phyloP scores from a whole-genome alignment of 2,113 vertebrate genomes.

The Heterochromis multidens region DNA sequence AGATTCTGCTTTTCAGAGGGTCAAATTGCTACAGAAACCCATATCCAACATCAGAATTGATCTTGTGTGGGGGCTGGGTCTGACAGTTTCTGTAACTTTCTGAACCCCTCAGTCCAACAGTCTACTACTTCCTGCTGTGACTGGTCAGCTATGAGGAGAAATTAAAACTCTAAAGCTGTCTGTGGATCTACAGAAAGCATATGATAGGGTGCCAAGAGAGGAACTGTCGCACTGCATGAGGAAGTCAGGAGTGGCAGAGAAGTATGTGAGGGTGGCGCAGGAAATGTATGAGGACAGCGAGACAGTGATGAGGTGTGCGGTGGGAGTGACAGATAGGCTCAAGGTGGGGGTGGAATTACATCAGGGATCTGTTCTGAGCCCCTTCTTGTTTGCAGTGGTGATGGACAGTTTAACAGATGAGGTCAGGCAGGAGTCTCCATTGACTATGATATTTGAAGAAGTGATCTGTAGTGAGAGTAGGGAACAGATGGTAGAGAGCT shows the following conservation, averaged over 20 bases:
- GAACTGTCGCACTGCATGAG: not conserved
- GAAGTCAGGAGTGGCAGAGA: not conserved
- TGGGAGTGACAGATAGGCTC: not conserved
- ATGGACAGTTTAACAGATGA: not conserved
- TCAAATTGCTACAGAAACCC: not conserved
- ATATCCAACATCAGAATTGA: not conserved
- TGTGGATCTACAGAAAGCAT: not conserved
- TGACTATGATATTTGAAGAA: not conserved
- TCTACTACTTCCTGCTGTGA: not conserved
- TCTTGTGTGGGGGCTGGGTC: not conserved
- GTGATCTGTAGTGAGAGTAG: not conserved
- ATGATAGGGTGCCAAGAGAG: not conserved
- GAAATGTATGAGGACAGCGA: not conserved
- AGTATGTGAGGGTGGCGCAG: not conserved
- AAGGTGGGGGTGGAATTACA: not conserved
- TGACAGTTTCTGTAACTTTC: not conserved
- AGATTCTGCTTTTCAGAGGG: not conserved
- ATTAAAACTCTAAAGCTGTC: not conserved
- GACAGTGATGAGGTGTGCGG: not conserved
- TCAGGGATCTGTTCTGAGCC: not conserved
- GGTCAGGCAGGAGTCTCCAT: not conserved
- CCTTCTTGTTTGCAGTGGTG: not conserved
- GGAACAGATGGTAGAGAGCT: not conserved
- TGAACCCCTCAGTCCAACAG: not conserved
- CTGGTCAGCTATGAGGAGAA: not conserved